These are phyloP conservation scores for Novumbra hubbsi DNA, from an alignment of 2,797 vertebrate genomes.

Conservation along the genomic window DNA sequence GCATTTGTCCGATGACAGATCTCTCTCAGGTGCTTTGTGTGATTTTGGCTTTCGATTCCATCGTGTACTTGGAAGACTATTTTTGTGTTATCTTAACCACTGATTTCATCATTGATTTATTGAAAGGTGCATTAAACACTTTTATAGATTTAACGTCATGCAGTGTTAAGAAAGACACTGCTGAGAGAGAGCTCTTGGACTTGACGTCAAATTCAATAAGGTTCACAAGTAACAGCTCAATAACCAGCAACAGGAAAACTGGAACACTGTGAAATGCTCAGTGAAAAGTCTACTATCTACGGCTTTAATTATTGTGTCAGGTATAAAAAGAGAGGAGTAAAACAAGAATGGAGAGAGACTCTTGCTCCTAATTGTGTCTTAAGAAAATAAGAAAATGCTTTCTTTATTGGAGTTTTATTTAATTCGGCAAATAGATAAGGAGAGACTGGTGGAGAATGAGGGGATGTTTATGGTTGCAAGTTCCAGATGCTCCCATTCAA, in stretches of 20 bases:
- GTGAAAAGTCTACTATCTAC: not conserved
- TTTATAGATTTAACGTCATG: not conserved
- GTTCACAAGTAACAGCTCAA: not conserved
- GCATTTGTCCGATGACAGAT: not conserved
- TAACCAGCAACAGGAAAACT: not conserved
- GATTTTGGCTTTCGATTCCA: not conserved
- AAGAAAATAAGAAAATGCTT: not conserved
- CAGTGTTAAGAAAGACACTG: not conserved
- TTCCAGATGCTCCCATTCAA: not conserved
- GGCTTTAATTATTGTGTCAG: not conserved
- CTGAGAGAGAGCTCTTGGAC: not conserved
- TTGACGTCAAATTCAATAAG: not conserved
- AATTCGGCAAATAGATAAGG: not conserved
- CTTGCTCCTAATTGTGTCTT: no score
- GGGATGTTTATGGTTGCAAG: not conserved
- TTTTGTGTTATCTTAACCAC: not conserved
- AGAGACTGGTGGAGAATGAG: not conserved
- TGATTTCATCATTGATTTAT: not conserved
- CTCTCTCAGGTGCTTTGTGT: conserved; percentile 18
- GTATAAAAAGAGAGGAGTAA: not conserved
- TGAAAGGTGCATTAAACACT: not conserved
- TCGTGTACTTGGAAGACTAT: not conserved
- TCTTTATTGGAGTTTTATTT: not conserved
- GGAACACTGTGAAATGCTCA: not conserved
- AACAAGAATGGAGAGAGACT: not conserved